Conservation (phyloP, 1,140 invertebrate genomes). For the Polypedilum pembai region DNA sequence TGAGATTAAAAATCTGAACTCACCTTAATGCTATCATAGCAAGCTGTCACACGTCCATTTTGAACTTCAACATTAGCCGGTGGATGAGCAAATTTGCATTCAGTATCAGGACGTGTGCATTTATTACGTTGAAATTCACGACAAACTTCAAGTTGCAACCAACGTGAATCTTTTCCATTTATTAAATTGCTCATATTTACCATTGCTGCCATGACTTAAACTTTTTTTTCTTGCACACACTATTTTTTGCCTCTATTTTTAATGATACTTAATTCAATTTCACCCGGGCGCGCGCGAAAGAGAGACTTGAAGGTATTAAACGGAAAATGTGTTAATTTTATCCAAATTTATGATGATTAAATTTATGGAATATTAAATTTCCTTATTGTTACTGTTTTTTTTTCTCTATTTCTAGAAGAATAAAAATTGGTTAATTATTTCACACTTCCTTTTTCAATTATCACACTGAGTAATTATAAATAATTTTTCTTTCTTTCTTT, state of each 20-base stretch:
- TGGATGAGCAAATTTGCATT: slow-evolving; percentile 99
- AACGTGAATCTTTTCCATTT: slow-evolving; percentile 98
- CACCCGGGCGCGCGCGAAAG: neutral
- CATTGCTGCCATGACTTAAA: slow-evolving; percentile 70
- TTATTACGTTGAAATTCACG: slow-evolving; percentile 99
- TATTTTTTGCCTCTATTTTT: neutral
- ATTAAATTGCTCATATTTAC: slow-evolving; percentile 95
- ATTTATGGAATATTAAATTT: slow-evolving; percentile 28
- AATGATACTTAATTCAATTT: slow-evolving; percentile 28
- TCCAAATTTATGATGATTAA: slow-evolving; percentile 28
- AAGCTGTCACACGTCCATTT: slow-evolving; percentile 98
- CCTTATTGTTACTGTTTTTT: slow-evolving; percentile 6
- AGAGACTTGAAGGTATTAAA: neutral
- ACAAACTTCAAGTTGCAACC: slow-evolving; percentile 99
- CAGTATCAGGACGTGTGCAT: slow-evolving; percentile 95
- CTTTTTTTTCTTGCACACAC: too few species aligned
- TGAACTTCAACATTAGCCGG: slow-evolving; percentile 98
- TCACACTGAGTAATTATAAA: slow-evolving; percentile 15
- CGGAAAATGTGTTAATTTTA: slow-evolving; percentile 27
- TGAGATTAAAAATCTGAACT: slow-evolving; percentile 40
- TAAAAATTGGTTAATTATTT: slow-evolving; percentile 14
- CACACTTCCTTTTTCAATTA: slow-evolving; percentile 18
- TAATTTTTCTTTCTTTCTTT: neutral
- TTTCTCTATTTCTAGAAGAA: neutral
- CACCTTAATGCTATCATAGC: slow-evolving; percentile 99